These are phyloP conservation scores for Synanthedon vespiformis DNA, from an alignment of 2,888 invertebrate species.

Conservation along the genomic window DNA sequence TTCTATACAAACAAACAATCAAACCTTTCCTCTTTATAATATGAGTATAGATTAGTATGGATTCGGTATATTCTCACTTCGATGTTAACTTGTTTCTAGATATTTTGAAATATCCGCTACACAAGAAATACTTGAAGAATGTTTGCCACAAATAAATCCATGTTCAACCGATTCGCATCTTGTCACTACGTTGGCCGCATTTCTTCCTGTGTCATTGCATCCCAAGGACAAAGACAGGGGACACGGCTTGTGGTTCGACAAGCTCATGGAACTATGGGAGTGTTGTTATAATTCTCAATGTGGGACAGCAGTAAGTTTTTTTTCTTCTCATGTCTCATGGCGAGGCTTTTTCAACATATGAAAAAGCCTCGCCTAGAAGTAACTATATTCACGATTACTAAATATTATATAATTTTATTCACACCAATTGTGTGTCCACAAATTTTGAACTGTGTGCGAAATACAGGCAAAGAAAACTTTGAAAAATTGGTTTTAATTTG, in stretches of 20 bases:
- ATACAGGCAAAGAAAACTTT: too few species aligned
- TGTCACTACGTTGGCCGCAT: constrained; percentile 76
- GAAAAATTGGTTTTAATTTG: too few species aligned
- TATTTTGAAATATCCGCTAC: constrained; percentile 82
- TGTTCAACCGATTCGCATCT: constrained; percentile 70
- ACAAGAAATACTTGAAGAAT: constrained; percentile 86
- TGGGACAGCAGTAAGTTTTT: constrained; percentile 57
- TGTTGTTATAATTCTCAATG: constrained; percentile 78
- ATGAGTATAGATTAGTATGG: too few species aligned
- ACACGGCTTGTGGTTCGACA: constrained; percentile 83
- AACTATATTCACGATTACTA: too few species aligned
- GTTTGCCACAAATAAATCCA: constrained; percentile 83
- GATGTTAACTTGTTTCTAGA: constrained; percentile 32
- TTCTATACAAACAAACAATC: too few species aligned
- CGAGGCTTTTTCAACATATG: too few species aligned
- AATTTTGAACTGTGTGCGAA: too few species aligned
- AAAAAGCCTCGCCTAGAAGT: too few species aligned
- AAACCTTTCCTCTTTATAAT: too few species aligned
- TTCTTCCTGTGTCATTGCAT: constrained; percentile 80
- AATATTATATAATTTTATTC: too few species aligned
- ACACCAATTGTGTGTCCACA: too few species aligned
- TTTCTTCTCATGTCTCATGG: background rate
- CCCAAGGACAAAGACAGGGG: constrained; percentile 74
- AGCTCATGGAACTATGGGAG: constrained; percentile 83
- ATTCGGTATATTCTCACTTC: background rate